These are phyloP conservation scores for Biston stratarius DNA, from an alignment of 2,888 invertebrate genomes.

Conservation along the genomic window DNA sequence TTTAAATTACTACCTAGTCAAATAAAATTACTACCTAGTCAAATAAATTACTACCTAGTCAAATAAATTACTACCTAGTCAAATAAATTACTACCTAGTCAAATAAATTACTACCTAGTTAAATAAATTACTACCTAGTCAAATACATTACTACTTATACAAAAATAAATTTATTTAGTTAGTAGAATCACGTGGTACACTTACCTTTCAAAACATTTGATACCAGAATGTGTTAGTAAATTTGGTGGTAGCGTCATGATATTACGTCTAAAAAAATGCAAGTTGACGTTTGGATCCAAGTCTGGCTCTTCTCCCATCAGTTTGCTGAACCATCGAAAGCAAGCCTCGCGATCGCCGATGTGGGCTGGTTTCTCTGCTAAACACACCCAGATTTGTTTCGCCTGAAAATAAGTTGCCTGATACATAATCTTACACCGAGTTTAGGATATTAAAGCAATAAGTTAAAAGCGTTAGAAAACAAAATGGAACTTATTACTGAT, in stretches of 20 bases:
- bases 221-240: conserved; percentile 97
- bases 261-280: conserved; percentile 98
- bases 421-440: conserved; percentile 19
- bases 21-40: too few relatives aligned
- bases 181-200: conserved; percentile 1
- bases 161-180: not conserved
- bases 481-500: too few relatives aligned
- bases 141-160: too few relatives aligned
- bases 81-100: too few relatives aligned
- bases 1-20: not conserved
- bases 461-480: not conserved
- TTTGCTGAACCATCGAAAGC: conserved; percentile 99
- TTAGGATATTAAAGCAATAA: conserved; percentile 29
- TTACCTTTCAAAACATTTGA: conserved; percentile 93
- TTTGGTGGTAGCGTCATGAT: conserved; percentile 96
- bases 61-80: not conserved
- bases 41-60: not conserved
- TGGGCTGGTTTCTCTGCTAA: conserved; percentile 97
- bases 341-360: conserved; percentile 96
- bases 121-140: too few relatives aligned
- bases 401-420: conserved; percentile 71
- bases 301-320: conserved; percentile 98
- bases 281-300: conserved; percentile 97
- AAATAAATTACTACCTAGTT: not conserved
- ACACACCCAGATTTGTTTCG: conserved; percentile 98